Evolutionary conservation across 2,113 vertebrate genomes (phyloP), one percentile per base, ranked within the genome.

Genomic region (Urocitellus parryii): DNA sequence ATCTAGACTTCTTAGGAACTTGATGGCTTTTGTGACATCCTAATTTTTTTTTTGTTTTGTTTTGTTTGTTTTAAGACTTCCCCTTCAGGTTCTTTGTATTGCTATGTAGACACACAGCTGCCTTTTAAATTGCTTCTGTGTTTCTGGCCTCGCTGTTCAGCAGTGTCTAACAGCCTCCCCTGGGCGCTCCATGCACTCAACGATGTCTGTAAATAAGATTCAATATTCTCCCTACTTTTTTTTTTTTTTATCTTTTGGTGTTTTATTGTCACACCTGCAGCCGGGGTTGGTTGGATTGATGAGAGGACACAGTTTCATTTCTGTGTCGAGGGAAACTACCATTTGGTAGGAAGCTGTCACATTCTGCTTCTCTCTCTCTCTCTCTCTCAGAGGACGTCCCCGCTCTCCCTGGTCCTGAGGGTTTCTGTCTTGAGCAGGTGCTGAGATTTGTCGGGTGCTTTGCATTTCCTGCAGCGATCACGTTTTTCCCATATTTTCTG

Each of bases 31-130:
- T 84, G 58, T 74, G 34, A 2, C 14, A 22, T 32, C 67, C 14
- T 61, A 82, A 68, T 51, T 93, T 53, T 73, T 42, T 51, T 93
- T 53, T 73, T 42, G 39, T 84, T 90, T 51, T 90, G 42, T 73
- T 8, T 84, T 90, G n/a, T 65, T 65, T 84, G 9, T 56, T 73
- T 84, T 65, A 25, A 85, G 72, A 53, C 39, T 91, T 76, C 34
- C n/a, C 27, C 37, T 91, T 88, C 22, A 53, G n/a, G n/a, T 42
- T 63, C 25, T 14, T 76, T 74, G 24, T 81, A 6, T 58, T 63
- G 45, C 53, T 56, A 6, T 16, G 53, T 56, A 88, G 77, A 67
- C 70, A 53, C 27, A 77, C 45, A 45, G 42, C 12, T 83, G 39
- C 14, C 70, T 90, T 88, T 68, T 48, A 68, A 72, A 16, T 53